Evolutionary conservation across 2,113 vertebrate genomes (phyloP).

Genomic region (Antechinus flavipes): DNA sequence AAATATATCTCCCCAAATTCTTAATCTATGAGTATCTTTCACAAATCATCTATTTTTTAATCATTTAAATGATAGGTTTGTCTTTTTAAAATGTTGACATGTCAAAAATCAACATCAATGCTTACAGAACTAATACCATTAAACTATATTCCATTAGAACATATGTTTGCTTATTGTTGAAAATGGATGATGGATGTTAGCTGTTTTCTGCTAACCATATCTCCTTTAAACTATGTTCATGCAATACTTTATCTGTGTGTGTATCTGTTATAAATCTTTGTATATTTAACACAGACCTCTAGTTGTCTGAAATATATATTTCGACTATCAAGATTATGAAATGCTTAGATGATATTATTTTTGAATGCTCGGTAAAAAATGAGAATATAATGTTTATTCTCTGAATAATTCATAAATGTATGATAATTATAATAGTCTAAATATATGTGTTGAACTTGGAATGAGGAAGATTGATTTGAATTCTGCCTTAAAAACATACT

Average conservation of each 20-base stretch:
- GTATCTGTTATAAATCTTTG: neutral
- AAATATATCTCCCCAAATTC: neutral
- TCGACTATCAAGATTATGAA: neutral
- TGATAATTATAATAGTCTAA: neutral
- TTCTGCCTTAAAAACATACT: neutral
- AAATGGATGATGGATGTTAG: neutral
- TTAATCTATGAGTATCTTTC: neutral
- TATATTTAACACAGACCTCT: neutral
- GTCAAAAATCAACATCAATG: neutral
- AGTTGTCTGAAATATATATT: neutral
- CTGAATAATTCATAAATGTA: neutral
- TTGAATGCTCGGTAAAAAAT: neutral
- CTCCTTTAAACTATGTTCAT: neutral
- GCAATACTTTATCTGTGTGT: neutral
- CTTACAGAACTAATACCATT: neutral
- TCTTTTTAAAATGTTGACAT: slow-evolving; percentile 37
- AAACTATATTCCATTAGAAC: neutral
- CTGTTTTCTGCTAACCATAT: neutral
- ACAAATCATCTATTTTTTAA: neutral
- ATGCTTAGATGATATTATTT: neutral
- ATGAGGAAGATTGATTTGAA: neutral
- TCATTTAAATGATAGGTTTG: neutral
- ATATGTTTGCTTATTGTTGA: slow-evolving; percentile 12
- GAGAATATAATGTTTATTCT: slow-evolving; percentile 16
- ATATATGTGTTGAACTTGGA: neutral